These are phyloP conservation scores for Cherax destructor DNA, from an alignment of 1,140 invertebrate species.

Conservation along the genomic window DNA sequence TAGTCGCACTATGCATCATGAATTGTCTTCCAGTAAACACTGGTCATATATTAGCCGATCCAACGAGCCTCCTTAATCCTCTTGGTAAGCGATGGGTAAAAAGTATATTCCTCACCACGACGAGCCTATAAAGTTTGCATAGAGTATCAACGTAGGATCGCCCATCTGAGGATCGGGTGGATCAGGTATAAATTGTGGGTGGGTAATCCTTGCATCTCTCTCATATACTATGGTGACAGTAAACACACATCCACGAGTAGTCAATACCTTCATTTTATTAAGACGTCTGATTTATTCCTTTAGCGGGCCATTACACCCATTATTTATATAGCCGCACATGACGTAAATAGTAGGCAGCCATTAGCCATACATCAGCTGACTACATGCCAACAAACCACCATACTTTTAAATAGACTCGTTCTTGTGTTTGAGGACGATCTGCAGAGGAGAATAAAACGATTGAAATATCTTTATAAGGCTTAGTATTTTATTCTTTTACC, in stretches of 20 bases:
- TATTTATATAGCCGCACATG: slow-evolving; percentile 30
- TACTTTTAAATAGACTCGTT: background rate
- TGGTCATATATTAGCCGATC: no score
- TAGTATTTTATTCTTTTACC: no score
- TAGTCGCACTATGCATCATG: no score
- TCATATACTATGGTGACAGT: background rate
- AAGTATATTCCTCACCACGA: background rate
- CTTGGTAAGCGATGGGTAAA: no score
- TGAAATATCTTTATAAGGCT: no score
- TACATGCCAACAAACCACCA: background rate
- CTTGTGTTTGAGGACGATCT: background rate
- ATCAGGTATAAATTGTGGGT: slow-evolving; percentile 15
- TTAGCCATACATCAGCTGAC: slow-evolving; percentile 24
- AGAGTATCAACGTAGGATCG: background rate
- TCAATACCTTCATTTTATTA: slow-evolving; percentile 7
- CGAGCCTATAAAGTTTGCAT: slow-evolving; percentile 9
- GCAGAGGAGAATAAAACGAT: no score
- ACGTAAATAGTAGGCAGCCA: slow-evolving; percentile 20
- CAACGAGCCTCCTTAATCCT: no score
- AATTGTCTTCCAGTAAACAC: no score
- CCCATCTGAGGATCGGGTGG: background rate
- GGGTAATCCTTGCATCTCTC: background rate
- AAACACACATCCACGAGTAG: slow-evolving; percentile 8
- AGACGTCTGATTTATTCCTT: slow-evolving; percentile 4
- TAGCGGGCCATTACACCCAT: background rate